phyloP scores from a whole-genome alignment of 2,113 vertebrate species.

The Panthera uncia region DNA sequence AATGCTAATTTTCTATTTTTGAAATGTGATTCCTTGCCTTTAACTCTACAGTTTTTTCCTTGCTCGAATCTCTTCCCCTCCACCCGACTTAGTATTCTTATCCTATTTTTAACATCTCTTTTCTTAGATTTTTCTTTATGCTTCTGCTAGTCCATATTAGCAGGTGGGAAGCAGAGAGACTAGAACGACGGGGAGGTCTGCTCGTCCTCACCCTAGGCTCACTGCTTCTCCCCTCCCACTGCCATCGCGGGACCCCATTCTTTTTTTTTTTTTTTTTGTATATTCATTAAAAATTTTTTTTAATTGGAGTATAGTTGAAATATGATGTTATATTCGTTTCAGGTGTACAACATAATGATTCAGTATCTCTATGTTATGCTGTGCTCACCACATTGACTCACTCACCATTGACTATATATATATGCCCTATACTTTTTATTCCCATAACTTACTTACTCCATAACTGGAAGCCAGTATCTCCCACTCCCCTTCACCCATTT shows the following conservation, averaged over 20 bases:
- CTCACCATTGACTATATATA: too few species aligned
- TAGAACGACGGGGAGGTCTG: background rate
- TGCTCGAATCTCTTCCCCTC: background rate
- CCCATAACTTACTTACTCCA: background rate
- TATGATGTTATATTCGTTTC: background rate
- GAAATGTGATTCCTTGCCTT: background rate
- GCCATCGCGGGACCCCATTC: background rate
- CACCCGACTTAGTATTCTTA: background rate
- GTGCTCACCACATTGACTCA: background rate
- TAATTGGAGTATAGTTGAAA: background rate
- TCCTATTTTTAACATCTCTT: background rate
- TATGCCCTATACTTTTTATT: background rate
- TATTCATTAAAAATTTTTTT: background rate
- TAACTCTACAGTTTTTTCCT: background rate
- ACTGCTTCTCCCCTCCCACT: background rate
- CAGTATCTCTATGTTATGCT: background rate
- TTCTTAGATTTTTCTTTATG: background rate
- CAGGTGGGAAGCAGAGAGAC: background rate
- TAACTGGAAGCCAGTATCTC: background rate
- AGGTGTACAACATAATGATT: background rate
- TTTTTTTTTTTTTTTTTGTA: background rate
- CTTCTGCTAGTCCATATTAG: background rate
- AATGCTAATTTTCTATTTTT: background rate
- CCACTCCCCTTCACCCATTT: background rate
- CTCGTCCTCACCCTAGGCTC: background rate